Conservation (phyloP, 2,797 vertebrate genomes). For the Anas capensis region DNA sequence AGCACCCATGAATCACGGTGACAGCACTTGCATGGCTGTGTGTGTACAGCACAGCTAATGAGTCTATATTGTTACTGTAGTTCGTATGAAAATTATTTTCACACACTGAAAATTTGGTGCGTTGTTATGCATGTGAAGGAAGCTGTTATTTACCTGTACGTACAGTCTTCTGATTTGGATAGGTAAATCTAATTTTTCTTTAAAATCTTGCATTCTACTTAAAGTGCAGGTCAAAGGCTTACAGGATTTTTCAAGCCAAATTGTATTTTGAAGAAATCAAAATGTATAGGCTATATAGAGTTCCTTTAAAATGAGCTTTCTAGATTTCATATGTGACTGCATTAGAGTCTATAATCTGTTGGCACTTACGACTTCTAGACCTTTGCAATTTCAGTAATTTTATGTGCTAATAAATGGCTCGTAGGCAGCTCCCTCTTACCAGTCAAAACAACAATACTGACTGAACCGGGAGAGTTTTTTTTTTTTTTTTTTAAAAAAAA, state of each 20-base stretch:
- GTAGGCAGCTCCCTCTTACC: neutral
- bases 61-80: neutral
- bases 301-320: neutral
- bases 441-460: neutral
- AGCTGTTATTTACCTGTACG: neutral
- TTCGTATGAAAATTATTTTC: neutral
- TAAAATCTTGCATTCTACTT: neutral
- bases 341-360: conserved; percentile 21
- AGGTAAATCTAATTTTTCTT: neutral
- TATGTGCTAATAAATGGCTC: conserved; percentile 35
- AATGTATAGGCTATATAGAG: neutral
- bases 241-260: neutral
- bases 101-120: neutral
- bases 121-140: neutral
- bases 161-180: neutral
- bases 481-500: neutral
- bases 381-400: conserved; percentile 57
- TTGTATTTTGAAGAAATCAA: neutral
- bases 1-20: neutral
- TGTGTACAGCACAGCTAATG: neutral
- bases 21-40: neutral
- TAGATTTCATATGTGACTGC: neutral
- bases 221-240: neutral
- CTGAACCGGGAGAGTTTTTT: neutral
- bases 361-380: conserved; percentile 4